Percentiles rank a stretch among this genome's conserved stretches.
Conservation (phyloP, 2,888 invertebrate genomes). For the Leptopterna dolabrata region DNA sequence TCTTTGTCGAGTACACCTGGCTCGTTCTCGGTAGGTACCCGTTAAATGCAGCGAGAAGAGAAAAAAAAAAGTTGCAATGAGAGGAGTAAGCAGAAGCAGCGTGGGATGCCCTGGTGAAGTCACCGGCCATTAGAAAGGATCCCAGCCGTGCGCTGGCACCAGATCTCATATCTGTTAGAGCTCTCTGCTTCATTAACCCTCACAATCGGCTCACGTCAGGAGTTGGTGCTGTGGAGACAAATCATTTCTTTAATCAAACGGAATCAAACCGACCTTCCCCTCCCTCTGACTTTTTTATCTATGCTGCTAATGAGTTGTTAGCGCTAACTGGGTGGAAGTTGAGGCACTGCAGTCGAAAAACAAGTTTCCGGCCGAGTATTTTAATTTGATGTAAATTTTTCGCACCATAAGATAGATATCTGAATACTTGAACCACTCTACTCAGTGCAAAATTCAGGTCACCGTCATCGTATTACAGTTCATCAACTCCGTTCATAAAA, state of each 20-base stretch:
- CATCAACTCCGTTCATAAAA: too few relatives aligned
- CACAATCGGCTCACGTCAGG: constrained; percentile 13
- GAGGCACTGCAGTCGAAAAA: neutral
- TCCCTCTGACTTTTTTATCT: neutral
- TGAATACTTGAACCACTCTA: too few relatives aligned
- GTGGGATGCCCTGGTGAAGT: neutral
- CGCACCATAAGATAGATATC: too few relatives aligned
- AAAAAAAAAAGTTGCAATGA: neutral
- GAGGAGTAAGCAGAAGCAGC: neutral
- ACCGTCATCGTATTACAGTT: too few relatives aligned
- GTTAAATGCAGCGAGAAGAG: neutral
- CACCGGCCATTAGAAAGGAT: constrained; percentile 2
- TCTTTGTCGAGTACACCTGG: too few relatives aligned
- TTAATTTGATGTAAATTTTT: too few relatives aligned
- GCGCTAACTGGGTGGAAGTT: neutral
- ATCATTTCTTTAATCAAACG: neutral
- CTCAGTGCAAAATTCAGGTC: too few relatives aligned
- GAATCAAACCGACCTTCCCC: neutral
- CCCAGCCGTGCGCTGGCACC: constrained; percentile 21
- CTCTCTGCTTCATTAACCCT: constrained; percentile 8
- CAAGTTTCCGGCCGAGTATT: too few relatives aligned
- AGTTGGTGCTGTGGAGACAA: constrained; percentile 1
- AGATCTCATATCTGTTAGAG: constrained; percentile 35
- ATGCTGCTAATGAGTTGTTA: neutral
- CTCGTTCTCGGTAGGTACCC: too few relatives aligned